These are phyloP conservation scores for Itoplectis maculator DNA, from an alignment of 2,888 invertebrate genomes.

Conservation along the genomic window DNA sequence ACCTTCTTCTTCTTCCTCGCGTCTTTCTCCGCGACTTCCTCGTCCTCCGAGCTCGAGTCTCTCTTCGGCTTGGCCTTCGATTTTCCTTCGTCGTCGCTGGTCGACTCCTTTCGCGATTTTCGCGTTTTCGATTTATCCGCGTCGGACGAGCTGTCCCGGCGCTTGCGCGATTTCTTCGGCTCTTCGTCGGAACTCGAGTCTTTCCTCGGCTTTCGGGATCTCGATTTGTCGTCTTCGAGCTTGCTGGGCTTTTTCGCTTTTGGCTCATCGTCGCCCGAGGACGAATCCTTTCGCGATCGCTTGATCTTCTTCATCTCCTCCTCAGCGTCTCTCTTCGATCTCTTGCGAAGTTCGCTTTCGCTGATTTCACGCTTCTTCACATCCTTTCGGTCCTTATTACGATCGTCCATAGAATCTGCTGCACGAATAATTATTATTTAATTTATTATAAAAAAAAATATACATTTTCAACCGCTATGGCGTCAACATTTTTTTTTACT, in stretches of 20 bases:
- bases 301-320: slow-evolving; percentile 83
- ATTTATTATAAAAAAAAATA: slow-evolving; percentile 10
- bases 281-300: slow-evolving; percentile 79
- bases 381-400: slow-evolving; percentile 84
- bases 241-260: slow-evolving; percentile 78
- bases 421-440: slow-evolving; percentile 1
- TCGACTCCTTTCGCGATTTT: slow-evolving; percentile 83
- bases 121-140: slow-evolving; percentile 86
- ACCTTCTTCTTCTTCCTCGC: slow-evolving; percentile 88
- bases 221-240: slow-evolving; percentile 84
- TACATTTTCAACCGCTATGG: too few relatives aligned
- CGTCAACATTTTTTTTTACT: too few relatives aligned
- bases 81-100: slow-evolving; percentile 80
- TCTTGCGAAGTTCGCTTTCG: slow-evolving; percentile 85
- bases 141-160: slow-evolving; percentile 87
- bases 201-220: slow-evolving; percentile 73
- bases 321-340: slow-evolving; percentile 83
- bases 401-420: slow-evolving; percentile 80
- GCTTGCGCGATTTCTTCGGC: slow-evolving; percentile 87
- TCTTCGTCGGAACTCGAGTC: slow-evolving; percentile 86
- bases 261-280: slow-evolving; percentile 81
- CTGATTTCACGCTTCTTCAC: slow-evolving; percentile 81
- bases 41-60: slow-evolving; percentile 88
- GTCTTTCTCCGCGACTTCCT: slow-evolving; percentile 89
- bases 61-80: slow-evolving; percentile 82